These are phyloP conservation scores for Alaudala cheleensis DNA, from an alignment of 2,113 vertebrate species.

Conservation along the genomic window DNA sequence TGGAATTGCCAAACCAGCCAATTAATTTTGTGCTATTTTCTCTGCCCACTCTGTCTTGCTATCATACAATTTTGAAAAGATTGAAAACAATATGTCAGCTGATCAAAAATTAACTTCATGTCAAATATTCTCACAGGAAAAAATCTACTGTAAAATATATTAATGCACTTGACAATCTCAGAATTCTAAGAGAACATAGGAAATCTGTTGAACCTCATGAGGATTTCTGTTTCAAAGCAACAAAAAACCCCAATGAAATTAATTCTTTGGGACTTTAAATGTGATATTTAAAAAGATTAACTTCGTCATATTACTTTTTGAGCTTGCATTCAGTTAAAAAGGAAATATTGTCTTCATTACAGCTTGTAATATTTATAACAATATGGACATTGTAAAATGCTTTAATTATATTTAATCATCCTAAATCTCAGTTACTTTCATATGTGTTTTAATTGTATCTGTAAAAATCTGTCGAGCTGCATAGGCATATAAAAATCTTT, in stretches of 20 bases:
- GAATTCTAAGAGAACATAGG: background rate
- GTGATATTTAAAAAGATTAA: slow-evolving; percentile 5
- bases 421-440: background rate
- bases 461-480: background rate
- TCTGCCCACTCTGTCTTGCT: background rate
- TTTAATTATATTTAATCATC: background rate
- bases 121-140: background rate
- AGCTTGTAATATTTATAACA: background rate
- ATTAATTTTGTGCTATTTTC: background rate
- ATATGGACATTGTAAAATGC: background rate
- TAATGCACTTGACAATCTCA: background rate
- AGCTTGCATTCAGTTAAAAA: background rate
- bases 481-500: background rate
- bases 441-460: background rate
- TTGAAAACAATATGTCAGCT: background rate
- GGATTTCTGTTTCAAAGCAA: background rate
- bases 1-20: background rate
- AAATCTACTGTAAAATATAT: background rate
- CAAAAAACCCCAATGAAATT: background rate
- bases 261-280: background rate
- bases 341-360: background rate
- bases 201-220: background rate
- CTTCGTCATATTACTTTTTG: background rate
- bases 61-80: background rate
- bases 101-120: slow-evolving; percentile 8